Evolutionary conservation across 2,888 invertebrate species (phyloP).

Genomic region (Stenolophus ochropezus): DNA sequence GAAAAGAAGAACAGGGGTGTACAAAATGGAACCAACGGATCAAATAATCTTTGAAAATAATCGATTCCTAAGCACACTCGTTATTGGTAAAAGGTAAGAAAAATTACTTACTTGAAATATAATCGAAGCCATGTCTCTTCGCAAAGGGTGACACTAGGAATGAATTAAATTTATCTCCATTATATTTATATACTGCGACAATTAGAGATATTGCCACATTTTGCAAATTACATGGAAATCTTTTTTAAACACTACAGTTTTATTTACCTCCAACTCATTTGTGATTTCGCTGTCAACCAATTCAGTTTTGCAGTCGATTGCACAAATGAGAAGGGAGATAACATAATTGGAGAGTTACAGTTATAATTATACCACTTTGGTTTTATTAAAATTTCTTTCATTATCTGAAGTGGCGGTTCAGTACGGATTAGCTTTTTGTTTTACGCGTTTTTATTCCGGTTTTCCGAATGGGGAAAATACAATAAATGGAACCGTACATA

Average conservation of each 20-base stretch:
- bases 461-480: slow-evolving; percentile 22
- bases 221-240: slow-evolving; percentile 51
- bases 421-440: slow-evolving; percentile 37
- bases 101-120: slow-evolving; percentile 42
- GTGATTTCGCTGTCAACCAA: slow-evolving; percentile 43
- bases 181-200: slow-evolving; percentile 41
- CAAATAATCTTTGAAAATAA: slow-evolving; percentile 71
- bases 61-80: slow-evolving; percentile 70
- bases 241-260: slow-evolving; percentile 53
- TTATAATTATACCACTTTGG: slow-evolving; percentile 36
- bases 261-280: slow-evolving; percentile 42
- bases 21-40: slow-evolving; percentile 70
- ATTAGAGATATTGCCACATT: slow-evolving; percentile 44
- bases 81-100: slow-evolving; percentile 72
- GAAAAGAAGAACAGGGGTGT: slow-evolving; percentile 69
- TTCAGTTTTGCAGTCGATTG: slow-evolving; percentile 16
- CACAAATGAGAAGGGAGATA: slow-evolving; percentile 21
- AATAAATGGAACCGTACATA: slow-evolving; percentile 18
- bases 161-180: slow-evolving; percentile 41
- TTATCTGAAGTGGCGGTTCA: slow-evolving; percentile 48
- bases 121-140: slow-evolving; percentile 31
- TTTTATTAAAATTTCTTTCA: slow-evolving; percentile 54
- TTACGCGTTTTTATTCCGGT: slow-evolving; percentile 9
- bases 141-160: slow-evolving; percentile 11
- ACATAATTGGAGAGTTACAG: slow-evolving; percentile 35